Conservation (phyloP, 2,888 invertebrate genomes). For the Diarsia mendica region DNA sequence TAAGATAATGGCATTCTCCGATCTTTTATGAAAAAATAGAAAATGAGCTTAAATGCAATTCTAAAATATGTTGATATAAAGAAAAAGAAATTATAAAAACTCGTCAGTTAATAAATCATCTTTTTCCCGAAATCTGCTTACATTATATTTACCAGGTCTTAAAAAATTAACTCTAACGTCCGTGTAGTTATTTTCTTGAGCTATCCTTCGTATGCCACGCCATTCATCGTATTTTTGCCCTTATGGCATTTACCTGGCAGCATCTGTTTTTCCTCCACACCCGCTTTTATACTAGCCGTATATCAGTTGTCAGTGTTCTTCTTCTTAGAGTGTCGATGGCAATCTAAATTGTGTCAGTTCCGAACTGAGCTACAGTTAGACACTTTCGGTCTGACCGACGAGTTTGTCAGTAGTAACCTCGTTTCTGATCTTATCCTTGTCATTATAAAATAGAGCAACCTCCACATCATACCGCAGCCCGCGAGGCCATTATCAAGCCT, state of each 20-base stretch:
- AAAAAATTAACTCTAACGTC: not conserved
- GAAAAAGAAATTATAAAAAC: too few species aligned
- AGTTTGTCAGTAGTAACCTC: not conserved
- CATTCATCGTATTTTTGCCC: not conserved
- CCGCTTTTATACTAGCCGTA: not conserved
- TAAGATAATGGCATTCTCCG: not conserved
- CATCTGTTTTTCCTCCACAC: not conserved
- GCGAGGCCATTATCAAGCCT: slow-evolving; percentile 90
- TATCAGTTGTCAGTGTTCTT: not conserved
- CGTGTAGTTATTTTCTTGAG: not conserved
- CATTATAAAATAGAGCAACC: slow-evolving; percentile 74
- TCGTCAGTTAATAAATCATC: too few species aligned
- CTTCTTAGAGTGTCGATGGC: too few species aligned
- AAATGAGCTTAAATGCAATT: not conserved
- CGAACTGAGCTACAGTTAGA: too few species aligned
- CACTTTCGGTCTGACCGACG: too few species aligned
- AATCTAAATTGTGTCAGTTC: too few species aligned
- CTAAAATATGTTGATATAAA: too few species aligned
- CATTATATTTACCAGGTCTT: not conserved
- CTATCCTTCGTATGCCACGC: not conserved
- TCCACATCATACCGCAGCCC: slow-evolving; percentile 72
- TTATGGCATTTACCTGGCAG: not conserved
- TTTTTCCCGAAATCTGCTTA: not conserved
- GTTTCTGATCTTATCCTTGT: not conserved
- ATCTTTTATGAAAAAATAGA: not conserved